Evolutionary conservation across 2,888 invertebrate genomes (phyloP), one percentile per base, ranked within the genome.

Genomic region (Aphidius colemani): DNA sequence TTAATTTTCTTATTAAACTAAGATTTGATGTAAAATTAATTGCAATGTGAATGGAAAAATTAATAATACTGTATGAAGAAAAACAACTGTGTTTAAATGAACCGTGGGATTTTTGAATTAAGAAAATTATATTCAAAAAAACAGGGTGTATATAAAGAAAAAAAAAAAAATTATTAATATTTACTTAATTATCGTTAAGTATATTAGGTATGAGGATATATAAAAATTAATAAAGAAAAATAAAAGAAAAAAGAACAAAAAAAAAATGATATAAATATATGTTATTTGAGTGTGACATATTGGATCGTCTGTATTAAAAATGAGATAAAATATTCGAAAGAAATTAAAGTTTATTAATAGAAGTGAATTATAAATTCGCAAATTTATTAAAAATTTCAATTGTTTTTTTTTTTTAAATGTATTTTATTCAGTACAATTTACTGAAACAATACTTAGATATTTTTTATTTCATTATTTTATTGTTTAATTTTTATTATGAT

Each of bases 81-180:
- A 44, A 46, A 39, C 10, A 50, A 65, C 10, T 48, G 53, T 45
- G 43, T 51, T 44, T 46, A 44, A 64, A 55, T 53, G 43, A 59
- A 53, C 10, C 50, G 46, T 56, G 50, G 46, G 44, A 61, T 63
- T 51, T 56, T 49, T 50, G 30, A 59, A 63, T 62, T 69, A 57
- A 64, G 59, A 51, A 39, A 41, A 62, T 49, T 57, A 66, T 46
- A 49, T 69, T 65, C 66, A 56, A 69, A 67, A 50, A 69, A 77
- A 81, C 80, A 81, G 81, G 80, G 82, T 81, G 80, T 81, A 81
- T 71, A 81, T 78, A 81, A 71, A 79, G 71, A 78, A 72, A 75
- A 30, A 30, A 3, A 18, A 18, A 18, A 30, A 30, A 75, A 76
- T 74, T 75, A 79, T 71, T 72, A 78, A 78, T 79, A 81, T 81